Percentiles rank a stretch among this genome's conserved stretches.
These are phyloP conservation scores for Brachirus orientalis DNA, from an alignment of 2,113 vertebrate species.

Conservation along the genomic window DNA sequence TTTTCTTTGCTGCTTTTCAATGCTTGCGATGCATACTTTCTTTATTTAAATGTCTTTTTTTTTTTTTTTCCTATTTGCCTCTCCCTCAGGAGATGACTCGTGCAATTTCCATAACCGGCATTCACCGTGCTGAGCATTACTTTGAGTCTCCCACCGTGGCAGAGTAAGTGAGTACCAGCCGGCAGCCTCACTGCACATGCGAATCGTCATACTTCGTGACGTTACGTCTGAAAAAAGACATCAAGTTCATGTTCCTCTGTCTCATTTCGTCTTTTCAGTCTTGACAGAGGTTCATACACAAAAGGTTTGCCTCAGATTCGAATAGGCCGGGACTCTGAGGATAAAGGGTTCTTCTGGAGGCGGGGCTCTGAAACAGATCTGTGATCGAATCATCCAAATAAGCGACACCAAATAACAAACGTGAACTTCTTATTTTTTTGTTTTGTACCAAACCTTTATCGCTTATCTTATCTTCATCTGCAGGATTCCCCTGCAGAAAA, in stretches of 20 bases:
- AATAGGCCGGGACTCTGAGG: slow-evolving; percentile 85
- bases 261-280: slow-evolving; percentile 73
- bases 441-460: slow-evolving; percentile 36
- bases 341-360: slow-evolving; percentile 84
- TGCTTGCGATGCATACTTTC: background rate
- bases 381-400: slow-evolving; percentile 69
- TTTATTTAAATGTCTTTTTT: slow-evolving; percentile 1
- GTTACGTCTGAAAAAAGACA: too few relatives aligned
- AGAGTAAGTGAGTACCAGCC: slow-evolving; percentile 82
- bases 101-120: slow-evolving; percentile 89
- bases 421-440: slow-evolving; percentile 6
- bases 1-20: background rate
- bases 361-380: slow-evolving; percentile 88
- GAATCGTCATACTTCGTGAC: background rate
- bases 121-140: slow-evolving; percentile 91
- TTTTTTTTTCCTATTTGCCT: slow-evolving; percentile 5
- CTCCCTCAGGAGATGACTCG: slow-evolving; percentile 85
- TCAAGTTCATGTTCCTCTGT: background rate
- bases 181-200: background rate
- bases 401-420: background rate
- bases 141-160: slow-evolving; percentile 82
- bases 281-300: slow-evolving; percentile 81
- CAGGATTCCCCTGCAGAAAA: slow-evolving; percentile 7
- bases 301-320: slow-evolving; percentile 89
- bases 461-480: background rate